Conservation (phyloP, 2,888 invertebrate genomes). For the Sylvicola cinctus region DNA sequence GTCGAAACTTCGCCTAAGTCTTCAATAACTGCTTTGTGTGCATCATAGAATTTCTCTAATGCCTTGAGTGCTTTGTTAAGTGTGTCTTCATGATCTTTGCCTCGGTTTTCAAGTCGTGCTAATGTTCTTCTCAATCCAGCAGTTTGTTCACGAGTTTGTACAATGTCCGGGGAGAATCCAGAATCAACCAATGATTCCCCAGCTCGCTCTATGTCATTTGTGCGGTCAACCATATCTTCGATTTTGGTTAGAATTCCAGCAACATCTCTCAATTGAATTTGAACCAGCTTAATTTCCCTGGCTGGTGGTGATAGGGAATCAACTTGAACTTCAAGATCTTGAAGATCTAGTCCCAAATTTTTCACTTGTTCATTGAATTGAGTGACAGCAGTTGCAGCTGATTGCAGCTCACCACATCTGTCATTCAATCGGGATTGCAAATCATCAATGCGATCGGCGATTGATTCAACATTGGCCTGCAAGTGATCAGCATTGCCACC, state of each 20-base stretch:
- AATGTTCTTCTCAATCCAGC: slow-evolving; percentile 57
- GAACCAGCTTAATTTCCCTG: slow-evolving; percentile 68
- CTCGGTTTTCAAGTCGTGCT: slow-evolving; percentile 58
- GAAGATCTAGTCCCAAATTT: slow-evolving; percentile 50
- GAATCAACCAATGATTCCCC: slow-evolving; percentile 64
- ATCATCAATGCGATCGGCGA: slow-evolving; percentile 57
- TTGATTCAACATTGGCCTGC: slow-evolving; percentile 52
- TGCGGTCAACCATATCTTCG: slow-evolving; percentile 40
- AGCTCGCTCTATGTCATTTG: slow-evolving; percentile 44
- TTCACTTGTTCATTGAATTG: slow-evolving; percentile 81
- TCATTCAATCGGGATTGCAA: slow-evolving; percentile 58
- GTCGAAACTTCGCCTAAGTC: slow-evolving; percentile 58
- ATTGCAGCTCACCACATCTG: slow-evolving; percentile 57
- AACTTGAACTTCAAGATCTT: slow-evolving; percentile 61
- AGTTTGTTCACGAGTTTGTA: slow-evolving; percentile 62
- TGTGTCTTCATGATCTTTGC: slow-evolving; percentile 56
- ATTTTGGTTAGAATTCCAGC: slow-evolving; percentile 42
- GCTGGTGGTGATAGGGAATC: slow-evolving; percentile 72
- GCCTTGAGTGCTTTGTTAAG: slow-evolving; percentile 55
- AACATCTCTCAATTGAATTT: slow-evolving; percentile 65
- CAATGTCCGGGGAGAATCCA: slow-evolving; percentile 67
- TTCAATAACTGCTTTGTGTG: slow-evolving; percentile 49
- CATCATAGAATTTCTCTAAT: slow-evolving; percentile 67
- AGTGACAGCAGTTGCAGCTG: slow-evolving; percentile 67
- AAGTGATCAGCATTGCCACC: slow-evolving; percentile 59